These are phyloP conservation scores for Acheta domesticus DNA, from an alignment of 2,888 invertebrate species.

Conservation along the genomic window DNA sequence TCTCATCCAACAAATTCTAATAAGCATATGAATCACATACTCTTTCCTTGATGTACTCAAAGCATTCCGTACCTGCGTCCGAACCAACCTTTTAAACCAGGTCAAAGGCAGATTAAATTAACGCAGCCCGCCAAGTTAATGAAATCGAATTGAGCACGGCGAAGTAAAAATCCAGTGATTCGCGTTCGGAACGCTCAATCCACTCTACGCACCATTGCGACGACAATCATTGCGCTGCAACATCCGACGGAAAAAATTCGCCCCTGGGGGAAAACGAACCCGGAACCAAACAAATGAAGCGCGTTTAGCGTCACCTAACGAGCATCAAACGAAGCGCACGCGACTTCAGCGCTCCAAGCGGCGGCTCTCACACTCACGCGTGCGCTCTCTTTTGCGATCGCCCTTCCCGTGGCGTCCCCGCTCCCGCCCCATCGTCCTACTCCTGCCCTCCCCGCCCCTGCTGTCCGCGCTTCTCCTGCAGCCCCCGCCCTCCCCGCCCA, in stretches of 20 bases:
- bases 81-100: not conserved
- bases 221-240: not conserved
- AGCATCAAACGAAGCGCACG: conserved; percentile 22
- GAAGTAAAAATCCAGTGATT: not conserved
- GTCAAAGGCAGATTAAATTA: not conserved
- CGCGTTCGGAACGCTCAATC: not conserved
- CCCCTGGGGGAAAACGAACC: not conserved
- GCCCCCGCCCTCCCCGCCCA: too few relatives aligned
- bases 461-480: too few relatives aligned
- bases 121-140: not conserved
- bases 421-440: not conserved
- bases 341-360: conserved; percentile 27
- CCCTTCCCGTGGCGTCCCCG: not conserved
- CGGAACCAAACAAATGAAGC: conserved; percentile 6
- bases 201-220: too few relatives aligned
- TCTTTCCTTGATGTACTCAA: too few relatives aligned
- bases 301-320: not conserved
- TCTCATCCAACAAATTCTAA: too few relatives aligned
- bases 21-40: too few relatives aligned
- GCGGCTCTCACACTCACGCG: not conserved
- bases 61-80: too few relatives aligned
- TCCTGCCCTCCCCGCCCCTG: not conserved
- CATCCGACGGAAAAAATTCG: not conserved
- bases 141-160: not conserved
- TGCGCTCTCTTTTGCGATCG: not conserved